phyloP scores from a whole-genome alignment of 2,797 vertebrate genomes.

The Hypotaenidia philippensis region DNA sequence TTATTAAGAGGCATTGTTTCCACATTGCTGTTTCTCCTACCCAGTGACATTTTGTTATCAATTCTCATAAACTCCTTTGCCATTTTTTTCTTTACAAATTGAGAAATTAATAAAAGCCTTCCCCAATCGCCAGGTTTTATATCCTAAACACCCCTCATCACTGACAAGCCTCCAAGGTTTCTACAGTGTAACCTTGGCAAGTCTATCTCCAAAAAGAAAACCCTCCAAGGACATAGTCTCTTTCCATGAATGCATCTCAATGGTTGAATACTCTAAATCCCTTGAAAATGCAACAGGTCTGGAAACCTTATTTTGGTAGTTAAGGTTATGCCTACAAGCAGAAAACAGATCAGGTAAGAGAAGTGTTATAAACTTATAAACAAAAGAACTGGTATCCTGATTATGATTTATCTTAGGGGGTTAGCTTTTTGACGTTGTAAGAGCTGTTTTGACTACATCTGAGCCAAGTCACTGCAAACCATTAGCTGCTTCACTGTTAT shows the following conservation, averaged over 20 bases:
- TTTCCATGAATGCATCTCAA: neutral
- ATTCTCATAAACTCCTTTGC: neutral
- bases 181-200: neutral
- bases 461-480: neutral
- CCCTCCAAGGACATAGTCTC: neutral
- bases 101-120: neutral
- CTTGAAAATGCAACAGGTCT: neutral
- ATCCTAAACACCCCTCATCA: neutral
- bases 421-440: neutral
- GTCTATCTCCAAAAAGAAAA: neutral
- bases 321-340: neutral
- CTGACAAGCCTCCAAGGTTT: neutral
- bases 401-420: neutral
- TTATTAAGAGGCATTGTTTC: neutral
- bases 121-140: neutral
- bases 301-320: neutral
- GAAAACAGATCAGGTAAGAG: neutral
- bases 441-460: neutral
- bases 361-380: neutral
- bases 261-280: neutral
- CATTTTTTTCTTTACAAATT: neutral
- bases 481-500: neutral
- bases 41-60: neutral
- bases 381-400: neutral
- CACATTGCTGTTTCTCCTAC: neutral